Conservation (phyloP, 2,113 vertebrate species). For the Ceyx cyanopectus region DNA sequence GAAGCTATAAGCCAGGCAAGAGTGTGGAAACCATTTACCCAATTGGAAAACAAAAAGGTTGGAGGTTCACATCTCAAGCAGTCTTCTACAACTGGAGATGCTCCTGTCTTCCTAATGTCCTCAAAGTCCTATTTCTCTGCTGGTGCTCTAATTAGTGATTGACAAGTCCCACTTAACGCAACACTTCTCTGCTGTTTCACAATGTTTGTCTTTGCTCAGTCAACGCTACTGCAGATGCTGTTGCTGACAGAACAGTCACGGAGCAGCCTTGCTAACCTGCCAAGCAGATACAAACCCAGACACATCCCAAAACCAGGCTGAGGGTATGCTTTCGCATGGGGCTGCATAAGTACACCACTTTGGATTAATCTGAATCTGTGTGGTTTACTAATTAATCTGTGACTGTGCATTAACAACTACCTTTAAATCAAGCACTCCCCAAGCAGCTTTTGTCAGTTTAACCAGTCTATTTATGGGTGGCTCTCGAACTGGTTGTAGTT, state of each 20-base stretch:
- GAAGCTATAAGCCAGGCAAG: rapidly evolving
- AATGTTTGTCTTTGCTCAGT: not conserved
- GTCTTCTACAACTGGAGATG: not conserved
- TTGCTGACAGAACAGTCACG: not conserved
- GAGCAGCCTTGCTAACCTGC: not conserved
- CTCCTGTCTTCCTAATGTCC: not conserved
- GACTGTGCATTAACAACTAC: not conserved
- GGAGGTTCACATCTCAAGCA: not conserved
- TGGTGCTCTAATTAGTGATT: not conserved
- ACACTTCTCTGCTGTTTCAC: not conserved
- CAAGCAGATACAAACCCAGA: not conserved
- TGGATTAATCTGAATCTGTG: not conserved
- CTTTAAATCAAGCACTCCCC: not conserved
- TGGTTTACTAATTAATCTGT: not conserved
- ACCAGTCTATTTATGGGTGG: not conserved
- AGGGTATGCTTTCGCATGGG: not conserved
- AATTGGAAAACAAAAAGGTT: not conserved
- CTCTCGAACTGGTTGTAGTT: not conserved
- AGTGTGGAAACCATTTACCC: not conserved
- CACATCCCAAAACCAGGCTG: not conserved
- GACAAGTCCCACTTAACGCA: not conserved
- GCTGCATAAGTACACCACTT: not conserved
- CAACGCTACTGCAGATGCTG: not conserved
- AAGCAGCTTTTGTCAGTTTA: not conserved
- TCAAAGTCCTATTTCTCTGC: not conserved